Base-by-base conservation (phyloP, 2,113 vertebrate species). In the Pluvialis apricaria region DNA sequence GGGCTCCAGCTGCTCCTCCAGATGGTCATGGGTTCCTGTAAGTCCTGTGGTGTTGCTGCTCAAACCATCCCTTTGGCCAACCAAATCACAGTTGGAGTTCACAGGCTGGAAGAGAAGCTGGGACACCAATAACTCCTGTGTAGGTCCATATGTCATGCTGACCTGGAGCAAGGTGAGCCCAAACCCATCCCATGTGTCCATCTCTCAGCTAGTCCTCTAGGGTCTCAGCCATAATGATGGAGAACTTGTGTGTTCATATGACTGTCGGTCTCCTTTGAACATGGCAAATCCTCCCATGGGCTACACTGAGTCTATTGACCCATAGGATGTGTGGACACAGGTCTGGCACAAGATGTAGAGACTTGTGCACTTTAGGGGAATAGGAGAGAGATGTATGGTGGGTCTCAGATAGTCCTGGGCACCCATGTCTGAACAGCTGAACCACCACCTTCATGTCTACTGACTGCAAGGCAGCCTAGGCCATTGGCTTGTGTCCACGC, bases 401-500 rank as follows among this genome's bases (percentile, higher is more conserved):
- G 8, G 31, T 55, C 31, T 73, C 18, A 14, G 57, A 10, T 2
- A 5, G 38, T 25, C 47, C 60, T 38, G 32, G 68, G 21, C 38
- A 36, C 2, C 5, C 10, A 1, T 7, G 2, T 16, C 47, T 49
- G 55, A 62, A 6, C 9, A 55, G 61, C n/a, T 25, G 19, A 57
- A 57, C 42, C 28, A 28, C 12, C 42, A 14, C 61, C 49, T 75
- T 44, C 5, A 2, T 25, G n/a, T 32, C 66, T 49, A 8, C 45
- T 13, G 45, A 10, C 26, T 38, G 47, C 12, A n/a, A 34, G 42
- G 11, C 5, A 12, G 28, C 20, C 24, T 5, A 19, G 32, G 54
- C 26, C 5, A 19, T 6, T 60, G 71, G 38, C 25, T 78, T 2
- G 9, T 10, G 19, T 12, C 15, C 10, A 3, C 0, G 0, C 34